These are phyloP conservation scores for Watsonalla binaria DNA, from an alignment of 2,888 invertebrate genomes.

Conservation along the genomic window DNA sequence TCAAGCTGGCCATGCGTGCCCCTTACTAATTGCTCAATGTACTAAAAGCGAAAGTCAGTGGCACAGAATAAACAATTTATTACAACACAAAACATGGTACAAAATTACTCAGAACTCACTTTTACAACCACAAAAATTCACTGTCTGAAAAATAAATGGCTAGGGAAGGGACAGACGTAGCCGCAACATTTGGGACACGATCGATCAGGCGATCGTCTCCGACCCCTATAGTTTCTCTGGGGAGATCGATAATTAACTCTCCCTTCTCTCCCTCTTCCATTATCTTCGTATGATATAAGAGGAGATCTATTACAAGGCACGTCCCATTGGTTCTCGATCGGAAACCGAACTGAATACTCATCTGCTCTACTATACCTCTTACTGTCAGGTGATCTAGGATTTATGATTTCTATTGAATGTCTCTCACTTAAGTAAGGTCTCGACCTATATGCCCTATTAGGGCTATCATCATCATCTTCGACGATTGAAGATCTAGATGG, in stretches of 20 bases:
- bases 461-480: background rate
- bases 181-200: slow-evolving; percentile 36
- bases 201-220: background rate
- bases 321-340: slow-evolving; percentile 19
- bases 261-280: slow-evolving; percentile 15
- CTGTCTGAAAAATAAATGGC: slow-evolving; percentile 36
- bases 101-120: slow-evolving; percentile 7
- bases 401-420: background rate
- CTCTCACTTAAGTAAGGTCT: background rate
- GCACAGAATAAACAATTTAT: background rate
- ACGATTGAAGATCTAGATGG: background rate
- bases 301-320: slow-evolving; percentile 5
- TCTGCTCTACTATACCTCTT: background rate
- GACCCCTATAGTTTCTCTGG: slow-evolving; percentile 8
- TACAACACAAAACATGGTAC: background rate
- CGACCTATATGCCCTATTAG: background rate
- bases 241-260: slow-evolving; percentile 17
- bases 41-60: too few relatives aligned
- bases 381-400: background rate
- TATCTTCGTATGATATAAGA: slow-evolving; percentile 12
- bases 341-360: background rate
- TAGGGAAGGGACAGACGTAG: slow-evolving; percentile 39
- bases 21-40: too few relatives aligned
- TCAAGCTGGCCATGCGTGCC: too few relatives aligned
- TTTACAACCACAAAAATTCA: slow-evolving; percentile 8